Conservation (phyloP, 2,113 vertebrate species). For the Bos indicus region DNA sequence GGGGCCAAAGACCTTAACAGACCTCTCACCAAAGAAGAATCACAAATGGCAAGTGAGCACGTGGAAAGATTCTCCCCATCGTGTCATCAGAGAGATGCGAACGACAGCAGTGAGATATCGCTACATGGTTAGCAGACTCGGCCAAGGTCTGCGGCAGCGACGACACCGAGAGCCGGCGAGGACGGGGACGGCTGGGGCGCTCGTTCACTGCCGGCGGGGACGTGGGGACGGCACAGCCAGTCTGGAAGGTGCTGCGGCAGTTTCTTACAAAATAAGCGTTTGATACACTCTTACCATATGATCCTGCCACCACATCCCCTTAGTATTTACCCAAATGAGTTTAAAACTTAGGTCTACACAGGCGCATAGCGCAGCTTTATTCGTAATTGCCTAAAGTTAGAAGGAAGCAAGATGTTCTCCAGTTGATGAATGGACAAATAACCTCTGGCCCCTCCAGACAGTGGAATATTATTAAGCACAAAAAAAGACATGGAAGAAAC, state of each 20-base stretch:
- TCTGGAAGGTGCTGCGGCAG: not conserved
- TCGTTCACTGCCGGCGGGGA: not conserved
- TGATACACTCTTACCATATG: not conserved
- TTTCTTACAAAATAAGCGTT: not conserved
- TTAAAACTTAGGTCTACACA: not conserved
- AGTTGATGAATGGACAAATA: not conserved
- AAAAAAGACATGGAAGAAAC: not conserved
- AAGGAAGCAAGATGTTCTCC: not conserved
- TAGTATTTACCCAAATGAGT: not conserved
- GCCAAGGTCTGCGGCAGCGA: not conserved
- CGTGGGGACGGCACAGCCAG: fast-evolving
- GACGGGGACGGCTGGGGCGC: not conserved
- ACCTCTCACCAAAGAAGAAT: not conserved
- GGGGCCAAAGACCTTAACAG: not conserved
- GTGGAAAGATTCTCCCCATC: not conserved
- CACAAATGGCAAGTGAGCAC: not conserved
- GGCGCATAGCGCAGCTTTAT: not conserved
- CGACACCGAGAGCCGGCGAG: fast-evolving
- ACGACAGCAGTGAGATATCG: fast-evolving
- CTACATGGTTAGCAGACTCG: fast-evolving
- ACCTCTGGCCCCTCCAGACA: not conserved
- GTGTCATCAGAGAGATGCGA: not conserved
- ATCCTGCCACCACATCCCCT: too few relatives aligned
- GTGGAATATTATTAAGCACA: not conserved
- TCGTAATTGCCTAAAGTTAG: not conserved